Base-by-base conservation (phyloP, 2,113 vertebrate species). In the Hippocampus abdominalis region DNA sequence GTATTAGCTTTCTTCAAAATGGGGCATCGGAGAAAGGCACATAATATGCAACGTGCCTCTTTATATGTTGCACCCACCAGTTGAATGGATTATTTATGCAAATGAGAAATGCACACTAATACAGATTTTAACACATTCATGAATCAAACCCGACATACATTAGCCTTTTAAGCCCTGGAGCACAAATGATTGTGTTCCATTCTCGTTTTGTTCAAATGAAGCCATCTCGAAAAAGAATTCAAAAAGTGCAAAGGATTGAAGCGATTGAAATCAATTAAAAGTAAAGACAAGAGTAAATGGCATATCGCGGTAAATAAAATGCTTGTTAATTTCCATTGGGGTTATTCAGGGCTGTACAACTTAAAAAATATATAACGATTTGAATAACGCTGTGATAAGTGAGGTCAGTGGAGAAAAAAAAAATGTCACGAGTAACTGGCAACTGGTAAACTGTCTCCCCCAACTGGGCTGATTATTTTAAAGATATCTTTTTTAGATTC, bases 391-490 rank as follows among this genome's bases (percentile, higher is more conserved):
- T 18, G 15, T 60, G 27, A 3, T 57, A n/a, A 54, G 51, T 10
- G 23, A 57, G 12, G 25, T 12, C 54, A 57, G 29, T 6, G 13
- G 12, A 27, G 25, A 25, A 27, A 25, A 57, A 56, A 49, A 49
- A 49, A 15, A 16, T 25, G 13, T 23, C 13, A 29, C 11, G 25
- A 29, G 15, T 29, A 13, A 16, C 56, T 81, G 64, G 66, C 64
- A 74, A 60, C 29, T 49, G 70, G 64, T 79, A 80, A 85, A 73
- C 71, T 72, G 73, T 77, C 70, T 32, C 63, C 71, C 68, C 71
- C 80, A 89, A 82, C 77, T 84, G 74, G 89, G 87, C 53, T 89
- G 84, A 88, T 80, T 89, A 89, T 90, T 90, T 90, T 84, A 85
- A 82, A 87, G 32, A 36, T 0, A 36, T 73, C 59, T 71, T 66